Base-by-base conservation (phyloP, 2,113 vertebrate species). In the Mystacornis crossleyi region DNA sequence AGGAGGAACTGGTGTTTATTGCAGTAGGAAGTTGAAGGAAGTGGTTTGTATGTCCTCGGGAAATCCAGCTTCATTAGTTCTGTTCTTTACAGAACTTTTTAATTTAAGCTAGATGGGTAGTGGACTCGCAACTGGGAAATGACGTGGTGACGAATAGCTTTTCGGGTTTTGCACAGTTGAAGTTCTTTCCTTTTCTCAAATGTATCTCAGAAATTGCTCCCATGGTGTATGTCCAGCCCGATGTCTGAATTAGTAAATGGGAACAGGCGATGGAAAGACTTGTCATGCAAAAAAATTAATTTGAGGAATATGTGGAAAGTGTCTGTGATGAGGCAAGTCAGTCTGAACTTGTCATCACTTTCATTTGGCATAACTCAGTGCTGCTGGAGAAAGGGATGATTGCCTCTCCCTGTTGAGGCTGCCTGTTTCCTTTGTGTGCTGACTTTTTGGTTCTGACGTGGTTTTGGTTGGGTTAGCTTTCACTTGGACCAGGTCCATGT, bases 341-440 rank as follows among this genome's bases (percentile, higher is more conserved):
- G 54, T 74, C 71, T 94, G 21, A 93, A 90, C 80, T 80, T 96
- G 96, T 97, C 96, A 95, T 90, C 92, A 3, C 96, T 93, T 96
- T 92, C 19, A 4, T 90, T 96, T 97, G 96, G 94, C 92, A 25
- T 72, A 33, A 74, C 50, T 60, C 0, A 0, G 54, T 90, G 85
- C 74, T 85, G 90, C 88, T 80, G 82, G 74, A 77, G 86, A 72
- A 87, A 65, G 58, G 42, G 81, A 85, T 82, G 82, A 77, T 69
- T 88, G 90, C 96, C 58, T 90, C 82, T 94, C 81, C 94, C 92
- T 88, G 74, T 66, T 90, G 6, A 5, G 61, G 81, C 47, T 85
- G 66, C 90, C 60, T 78, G 17, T 85, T 97, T 47, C 81, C 10
- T 86, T 89, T 77, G 75, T 87, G 69, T 65, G 81, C 78, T 60